phyloP scores from a whole-genome alignment of 2,888 invertebrate genomes.

The Drosophila flavopinicola region DNA sequence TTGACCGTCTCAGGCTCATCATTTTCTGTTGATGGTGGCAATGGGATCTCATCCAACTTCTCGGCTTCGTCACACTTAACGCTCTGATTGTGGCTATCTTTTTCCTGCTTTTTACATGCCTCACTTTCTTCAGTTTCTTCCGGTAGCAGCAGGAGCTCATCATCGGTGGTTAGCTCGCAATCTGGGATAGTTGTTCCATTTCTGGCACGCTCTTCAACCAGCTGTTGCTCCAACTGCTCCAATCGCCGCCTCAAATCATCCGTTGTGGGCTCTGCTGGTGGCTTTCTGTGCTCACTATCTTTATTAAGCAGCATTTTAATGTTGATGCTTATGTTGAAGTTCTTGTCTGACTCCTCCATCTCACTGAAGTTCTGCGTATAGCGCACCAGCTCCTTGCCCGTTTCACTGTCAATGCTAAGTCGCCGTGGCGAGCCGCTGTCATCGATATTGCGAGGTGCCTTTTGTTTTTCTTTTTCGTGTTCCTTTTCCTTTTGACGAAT shows the following conservation, averaged over 20 bases:
- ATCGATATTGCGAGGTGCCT: conserved; percentile 13
- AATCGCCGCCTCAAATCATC: conserved; percentile 73
- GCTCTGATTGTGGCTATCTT: conserved; percentile 60
- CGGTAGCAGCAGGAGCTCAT: neutral
- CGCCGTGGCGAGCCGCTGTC: conserved; percentile 39
- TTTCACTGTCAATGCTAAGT: conserved; percentile 59
- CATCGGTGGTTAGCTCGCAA: conserved; percentile 17
- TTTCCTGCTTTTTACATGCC: conserved; percentile 48
- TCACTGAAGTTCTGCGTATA: conserved; percentile 76
- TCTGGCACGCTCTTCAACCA: conserved; percentile 54
- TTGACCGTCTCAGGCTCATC: conserved; percentile 60
- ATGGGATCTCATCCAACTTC: conserved; percentile 22
- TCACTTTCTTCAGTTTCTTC: conserved; percentile 33
- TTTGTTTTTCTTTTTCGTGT: conserved; percentile 8
- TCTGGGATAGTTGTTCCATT: conserved; percentile 35
- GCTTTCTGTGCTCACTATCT: conserved; percentile 53
- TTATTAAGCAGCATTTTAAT: conserved; percentile 81
- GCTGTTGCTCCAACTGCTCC: conserved; percentile 73
- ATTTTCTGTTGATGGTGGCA: neutral
- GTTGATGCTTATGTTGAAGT: conserved; percentile 82
- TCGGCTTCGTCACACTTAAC: conserved; percentile 50
- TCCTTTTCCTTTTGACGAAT: conserved; percentile 51
- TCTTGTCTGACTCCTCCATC: conserved; percentile 73
- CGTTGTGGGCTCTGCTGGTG: conserved; percentile 41
- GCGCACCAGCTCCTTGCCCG: conserved; percentile 80